Conservation (phyloP, 2,888 invertebrate species). For the Taenaris catops region DNA sequence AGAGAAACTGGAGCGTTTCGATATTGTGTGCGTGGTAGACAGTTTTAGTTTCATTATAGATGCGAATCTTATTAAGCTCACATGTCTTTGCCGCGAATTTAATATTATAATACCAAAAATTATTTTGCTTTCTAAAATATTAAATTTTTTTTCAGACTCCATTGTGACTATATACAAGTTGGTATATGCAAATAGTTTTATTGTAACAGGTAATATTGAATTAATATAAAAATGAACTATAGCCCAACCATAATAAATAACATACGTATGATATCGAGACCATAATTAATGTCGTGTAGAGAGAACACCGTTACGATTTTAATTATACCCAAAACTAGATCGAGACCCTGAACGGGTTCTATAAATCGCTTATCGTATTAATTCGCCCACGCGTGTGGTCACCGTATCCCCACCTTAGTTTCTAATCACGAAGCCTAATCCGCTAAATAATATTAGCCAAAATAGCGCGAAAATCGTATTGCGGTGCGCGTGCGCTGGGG, state of each 20-base stretch:
- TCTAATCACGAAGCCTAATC: constrained; percentile 73
- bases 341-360: constrained; percentile 39
- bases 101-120: not conserved
- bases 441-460: constrained; percentile 76
- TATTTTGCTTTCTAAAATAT: too few relatives aligned
- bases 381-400: constrained; percentile 53
- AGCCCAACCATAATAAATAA: too few relatives aligned
- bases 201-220: too few relatives aligned
- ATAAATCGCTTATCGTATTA: constrained; percentile 54
- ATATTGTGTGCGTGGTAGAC: not conserved
- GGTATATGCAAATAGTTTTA: too few relatives aligned
- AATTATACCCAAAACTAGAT: constrained; percentile 46
- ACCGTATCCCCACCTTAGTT: constrained; percentile 39
- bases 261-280: too few relatives aligned
- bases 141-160: too few relatives aligned
- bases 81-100: constrained; percentile 1
- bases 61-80: not conserved
- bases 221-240: too few relatives aligned
- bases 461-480: constrained; percentile 78
- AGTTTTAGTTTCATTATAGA: constrained; percentile 2
- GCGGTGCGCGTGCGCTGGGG: constrained; percentile 63
- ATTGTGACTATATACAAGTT: too few relatives aligned
- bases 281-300: constrained; percentile 14
- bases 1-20: not conserved
- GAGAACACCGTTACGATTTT: constrained; percentile 24